These are phyloP conservation scores for Pangasianodon gigas DNA, from an alignment of 2,113 vertebrate species.

Conservation along the genomic window DNA sequence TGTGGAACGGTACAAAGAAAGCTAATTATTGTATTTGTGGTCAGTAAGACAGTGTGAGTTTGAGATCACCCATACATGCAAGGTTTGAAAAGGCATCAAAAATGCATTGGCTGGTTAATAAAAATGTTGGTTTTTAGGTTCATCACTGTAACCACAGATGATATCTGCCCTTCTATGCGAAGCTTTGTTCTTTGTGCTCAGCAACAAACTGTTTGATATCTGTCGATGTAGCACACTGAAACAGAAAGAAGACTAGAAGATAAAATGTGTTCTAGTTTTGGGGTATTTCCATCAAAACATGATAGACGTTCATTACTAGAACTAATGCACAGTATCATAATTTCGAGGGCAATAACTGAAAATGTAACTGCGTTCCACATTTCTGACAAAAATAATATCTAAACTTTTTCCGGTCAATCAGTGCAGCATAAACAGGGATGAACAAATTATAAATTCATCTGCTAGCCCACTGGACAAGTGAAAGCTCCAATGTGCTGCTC, in stretches of 20 bases:
- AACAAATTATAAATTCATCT: neutral
- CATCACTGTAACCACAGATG: neutral
- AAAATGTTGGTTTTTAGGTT: neutral
- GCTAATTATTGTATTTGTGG: neutral
- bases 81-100: neutral
- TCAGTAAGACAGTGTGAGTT: neutral
- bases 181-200: neutral
- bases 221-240: constrained; percentile 3
- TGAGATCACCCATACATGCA: neutral
- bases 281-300: constrained; percentile 27
- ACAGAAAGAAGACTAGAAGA: neutral
- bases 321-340: neutral
- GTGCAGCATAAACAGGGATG: neutral
- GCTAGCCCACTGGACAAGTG: neutral
- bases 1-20: neutral
- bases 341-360: neutral
- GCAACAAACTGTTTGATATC: neutral
- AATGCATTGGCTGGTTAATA: neutral
- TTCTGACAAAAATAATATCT: neutral
- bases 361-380: neutral
- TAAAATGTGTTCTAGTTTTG: neutral
- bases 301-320: neutral
- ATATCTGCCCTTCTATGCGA: neutral
- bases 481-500: neutral
- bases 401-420: neutral